phyloP scores from a whole-genome alignment of 2,113 vertebrate species.

The Glaucomys volans region DNA sequence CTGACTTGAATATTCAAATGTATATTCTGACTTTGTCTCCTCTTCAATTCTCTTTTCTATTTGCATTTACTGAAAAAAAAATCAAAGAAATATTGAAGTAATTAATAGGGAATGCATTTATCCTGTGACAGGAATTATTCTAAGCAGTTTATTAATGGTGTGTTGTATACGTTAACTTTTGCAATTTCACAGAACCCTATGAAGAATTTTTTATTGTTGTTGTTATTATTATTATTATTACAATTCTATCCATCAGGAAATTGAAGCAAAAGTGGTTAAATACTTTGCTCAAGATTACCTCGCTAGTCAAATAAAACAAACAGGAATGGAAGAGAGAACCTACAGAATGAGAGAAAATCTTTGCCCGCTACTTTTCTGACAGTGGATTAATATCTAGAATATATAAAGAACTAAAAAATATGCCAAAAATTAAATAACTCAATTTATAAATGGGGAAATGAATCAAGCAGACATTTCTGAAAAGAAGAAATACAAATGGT shows the following conservation, averaged over 20 bases:
- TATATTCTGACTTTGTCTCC: neutral
- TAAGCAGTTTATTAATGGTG: neutral
- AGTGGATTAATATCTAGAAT: too few relatives aligned
- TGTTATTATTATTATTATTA: neutral
- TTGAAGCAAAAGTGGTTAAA: neutral
- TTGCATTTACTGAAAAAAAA: neutral
- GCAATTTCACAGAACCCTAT: neutral
- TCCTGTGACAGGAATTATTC: neutral
- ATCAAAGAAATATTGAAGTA: neutral
- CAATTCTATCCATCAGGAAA: neutral
- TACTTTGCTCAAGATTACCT: neutral
- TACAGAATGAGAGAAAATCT: too few relatives aligned
- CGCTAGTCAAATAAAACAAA: too few relatives aligned
- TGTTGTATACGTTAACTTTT: neutral
- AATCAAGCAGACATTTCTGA: too few relatives aligned
- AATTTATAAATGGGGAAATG: too few relatives aligned
- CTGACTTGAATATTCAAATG: neutral
- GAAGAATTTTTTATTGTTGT: neutral
- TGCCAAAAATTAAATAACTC: too few relatives aligned
- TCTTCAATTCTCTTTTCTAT: neutral
- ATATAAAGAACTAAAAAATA: too few relatives aligned
- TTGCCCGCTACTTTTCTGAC: too few relatives aligned
- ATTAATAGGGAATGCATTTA: slow-evolving; percentile 10
- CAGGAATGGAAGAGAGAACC: too few relatives aligned
- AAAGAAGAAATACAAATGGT: too few relatives aligned